A percentile compares a stretch with the other conserved stretches of the same genome.
Evolutionary conservation across 2,888 invertebrate species (phyloP).

Genomic region (Corbicula japonica): DNA sequence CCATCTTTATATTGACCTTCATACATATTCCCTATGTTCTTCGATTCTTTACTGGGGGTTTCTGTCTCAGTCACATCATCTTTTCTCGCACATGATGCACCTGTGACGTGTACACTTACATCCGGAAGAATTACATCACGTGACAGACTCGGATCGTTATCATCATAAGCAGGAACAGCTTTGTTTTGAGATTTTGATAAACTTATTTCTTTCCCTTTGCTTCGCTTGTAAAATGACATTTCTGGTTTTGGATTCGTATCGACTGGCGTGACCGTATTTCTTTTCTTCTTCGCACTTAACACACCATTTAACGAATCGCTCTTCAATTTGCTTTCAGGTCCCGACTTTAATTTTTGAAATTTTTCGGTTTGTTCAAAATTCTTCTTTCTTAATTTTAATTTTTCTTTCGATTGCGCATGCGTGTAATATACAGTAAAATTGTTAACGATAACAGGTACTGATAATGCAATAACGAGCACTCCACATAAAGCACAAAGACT

Average conservation of each 20-base stretch:
- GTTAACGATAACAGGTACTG: conserved; percentile 77
- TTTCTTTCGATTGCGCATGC: conserved; percentile 74
- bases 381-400: conserved; percentile 69
- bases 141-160: conserved; percentile 25
- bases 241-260: conserved; percentile 16
- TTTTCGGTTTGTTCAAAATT: conserved; percentile 69
- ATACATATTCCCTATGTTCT: conserved; percentile 3
- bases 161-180: conserved; percentile 2
- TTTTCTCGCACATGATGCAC: neutral
- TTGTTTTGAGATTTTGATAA: neutral
- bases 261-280: conserved; percentile 17
- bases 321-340: conserved; percentile 59
- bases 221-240: conserved; percentile 20
- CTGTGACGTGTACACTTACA: conserved; percentile 8
- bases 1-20: neutral
- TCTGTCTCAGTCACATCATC: conserved; percentile 30
- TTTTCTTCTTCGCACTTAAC: conserved; percentile 50
- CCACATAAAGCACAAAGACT: conserved; percentile 76
- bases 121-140: conserved; percentile 41
- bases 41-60: neutral
- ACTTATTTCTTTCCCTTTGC: conserved; percentile 11
- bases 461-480: conserved; percentile 75
- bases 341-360: conserved; percentile 66
- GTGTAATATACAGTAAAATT: conserved; percentile 77
- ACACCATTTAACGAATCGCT: conserved; percentile 55